Percentiles rank a stretch among this genome's conserved stretches.
phyloP scores from a whole-genome alignment of 2,797 vertebrate species.

The Diceros bicornis region DNA sequence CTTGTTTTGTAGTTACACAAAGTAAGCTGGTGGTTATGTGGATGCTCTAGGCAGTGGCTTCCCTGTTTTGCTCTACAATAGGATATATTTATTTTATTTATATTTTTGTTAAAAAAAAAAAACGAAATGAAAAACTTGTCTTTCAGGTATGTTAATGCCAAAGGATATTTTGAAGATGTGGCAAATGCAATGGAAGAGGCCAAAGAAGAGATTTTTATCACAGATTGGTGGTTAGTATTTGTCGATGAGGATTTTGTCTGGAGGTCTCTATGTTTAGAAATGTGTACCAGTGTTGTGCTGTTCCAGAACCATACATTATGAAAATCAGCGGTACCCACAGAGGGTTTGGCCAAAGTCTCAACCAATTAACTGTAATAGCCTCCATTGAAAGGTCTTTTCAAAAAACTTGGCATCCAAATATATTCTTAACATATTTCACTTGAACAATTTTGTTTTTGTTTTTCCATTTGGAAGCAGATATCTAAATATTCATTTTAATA shows the following conservation, averaged over 20 bases:
- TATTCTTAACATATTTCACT: slow-evolving; percentile 50
- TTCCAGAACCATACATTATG: slow-evolving; percentile 70
- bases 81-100: not conserved
- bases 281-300: slow-evolving; percentile 39
- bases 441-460: slow-evolving; percentile 38
- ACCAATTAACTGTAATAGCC: slow-evolving; percentile 71
- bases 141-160: slow-evolving; percentile 97
- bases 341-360: slow-evolving; percentile 86
- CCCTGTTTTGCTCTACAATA: not conserved
- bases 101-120: not conserved
- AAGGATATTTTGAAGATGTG: slow-evolving; percentile 96
- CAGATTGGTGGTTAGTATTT: slow-evolving; percentile 97
- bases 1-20: not conserved
- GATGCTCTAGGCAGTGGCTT: not conserved
- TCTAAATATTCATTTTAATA: not conserved
- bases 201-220: slow-evolving; percentile 98
- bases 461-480: slow-evolving; percentile 33
- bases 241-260: slow-evolving; percentile 1
- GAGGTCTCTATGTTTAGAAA: slow-evolving; percentile 35
- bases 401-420: slow-evolving; percentile 81
- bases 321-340: slow-evolving; percentile 76
- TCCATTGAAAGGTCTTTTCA: slow-evolving; percentile 85
- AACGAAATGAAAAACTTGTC: slow-evolving; percentile 29
- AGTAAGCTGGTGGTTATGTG: slow-evolving; percentile 14
- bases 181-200: slow-evolving; percentile 97